Percentiles rank a stretch among this genome's conserved stretches.
Conservation (phyloP, 2,113 vertebrate species). For the Phaetusa simplex region DNA sequence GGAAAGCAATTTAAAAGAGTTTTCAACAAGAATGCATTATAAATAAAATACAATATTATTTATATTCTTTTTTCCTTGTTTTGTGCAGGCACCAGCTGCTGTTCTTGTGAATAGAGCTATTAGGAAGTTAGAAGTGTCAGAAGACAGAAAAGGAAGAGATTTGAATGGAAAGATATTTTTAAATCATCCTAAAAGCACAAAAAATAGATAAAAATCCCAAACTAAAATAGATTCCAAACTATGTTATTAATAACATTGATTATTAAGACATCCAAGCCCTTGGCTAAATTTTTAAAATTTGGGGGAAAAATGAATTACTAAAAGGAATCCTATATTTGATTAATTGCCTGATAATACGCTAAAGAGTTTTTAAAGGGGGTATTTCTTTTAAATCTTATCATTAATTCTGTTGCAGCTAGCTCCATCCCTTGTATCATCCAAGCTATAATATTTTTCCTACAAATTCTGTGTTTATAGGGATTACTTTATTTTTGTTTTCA, state of each 20-base stretch:
- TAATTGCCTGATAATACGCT: slow-evolving; percentile 5
- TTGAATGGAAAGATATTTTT: slow-evolving; percentile 29
- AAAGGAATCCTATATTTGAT: neutral
- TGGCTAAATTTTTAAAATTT: neutral
- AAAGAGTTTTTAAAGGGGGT: neutral
- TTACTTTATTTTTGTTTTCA: neutral
- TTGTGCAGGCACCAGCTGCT: slow-evolving; percentile 7
- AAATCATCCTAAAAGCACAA: neutral
- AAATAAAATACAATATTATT: slow-evolving; percentile 26
- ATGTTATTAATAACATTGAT: slow-evolving; percentile 22
- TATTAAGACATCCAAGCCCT: neutral
- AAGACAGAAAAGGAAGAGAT: neutral
- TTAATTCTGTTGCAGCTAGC: neutral
- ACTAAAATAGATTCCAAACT: neutral
- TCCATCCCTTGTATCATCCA: neutral
- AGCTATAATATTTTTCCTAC: neutral
- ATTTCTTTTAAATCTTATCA: slow-evolving; percentile 39
- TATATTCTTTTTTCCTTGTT: slow-evolving; percentile 7
- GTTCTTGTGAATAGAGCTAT: neutral
- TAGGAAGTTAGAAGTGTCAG: slow-evolving; percentile 39
- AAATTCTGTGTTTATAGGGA: neutral
- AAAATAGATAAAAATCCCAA: neutral
- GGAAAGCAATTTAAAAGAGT: neutral
- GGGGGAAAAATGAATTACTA: slow-evolving; percentile 1
- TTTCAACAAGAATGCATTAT: neutral